phyloP scores from a whole-genome alignment of 2,113 vertebrate genomes.

The Morone chrysops region DNA sequence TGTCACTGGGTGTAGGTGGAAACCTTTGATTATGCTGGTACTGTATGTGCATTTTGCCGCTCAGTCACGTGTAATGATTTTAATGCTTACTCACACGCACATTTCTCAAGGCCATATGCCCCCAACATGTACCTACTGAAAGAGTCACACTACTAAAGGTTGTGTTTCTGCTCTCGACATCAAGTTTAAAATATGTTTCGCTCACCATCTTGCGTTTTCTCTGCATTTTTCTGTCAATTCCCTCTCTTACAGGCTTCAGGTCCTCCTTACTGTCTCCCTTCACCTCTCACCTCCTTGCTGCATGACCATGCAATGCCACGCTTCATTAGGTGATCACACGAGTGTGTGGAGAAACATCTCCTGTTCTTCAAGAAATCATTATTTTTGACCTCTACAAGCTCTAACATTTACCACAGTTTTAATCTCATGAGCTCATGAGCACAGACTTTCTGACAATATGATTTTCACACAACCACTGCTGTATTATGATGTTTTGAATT shows the following conservation, averaged over 20 bases:
- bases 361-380: slow-evolving; percentile 37
- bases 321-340: slow-evolving; percentile 67
- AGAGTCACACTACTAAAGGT: neutral
- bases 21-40: slow-evolving; percentile 41
- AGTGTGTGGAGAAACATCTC: slow-evolving; percentile 56
- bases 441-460: neutral
- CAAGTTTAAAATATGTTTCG: slow-evolving; percentile 3
- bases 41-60: slow-evolving; percentile 25
- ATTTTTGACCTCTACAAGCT: slow-evolving; percentile 54
- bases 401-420: slow-evolving; percentile 21
- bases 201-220: neutral
- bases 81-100: slow-evolving; percentile 37
- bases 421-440: slow-evolving; percentile 8
- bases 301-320: slow-evolving; percentile 48
- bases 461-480: neutral
- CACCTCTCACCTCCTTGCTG: slow-evolving; percentile 27
- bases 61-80: slow-evolving; percentile 19
- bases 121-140: slow-evolving; percentile 4
- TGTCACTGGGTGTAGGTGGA: slow-evolving; percentile 39
- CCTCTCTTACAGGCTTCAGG: neutral
- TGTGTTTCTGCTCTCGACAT: slow-evolving; percentile 1
- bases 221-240: neutral
- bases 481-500: neutral
- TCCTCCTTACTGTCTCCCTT: slow-evolving; percentile 1
- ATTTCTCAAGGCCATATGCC: slow-evolving; percentile 47